phyloP scores from a whole-genome alignment of 2,797 vertebrate genomes.

The Acanthopagrus latus region DNA sequence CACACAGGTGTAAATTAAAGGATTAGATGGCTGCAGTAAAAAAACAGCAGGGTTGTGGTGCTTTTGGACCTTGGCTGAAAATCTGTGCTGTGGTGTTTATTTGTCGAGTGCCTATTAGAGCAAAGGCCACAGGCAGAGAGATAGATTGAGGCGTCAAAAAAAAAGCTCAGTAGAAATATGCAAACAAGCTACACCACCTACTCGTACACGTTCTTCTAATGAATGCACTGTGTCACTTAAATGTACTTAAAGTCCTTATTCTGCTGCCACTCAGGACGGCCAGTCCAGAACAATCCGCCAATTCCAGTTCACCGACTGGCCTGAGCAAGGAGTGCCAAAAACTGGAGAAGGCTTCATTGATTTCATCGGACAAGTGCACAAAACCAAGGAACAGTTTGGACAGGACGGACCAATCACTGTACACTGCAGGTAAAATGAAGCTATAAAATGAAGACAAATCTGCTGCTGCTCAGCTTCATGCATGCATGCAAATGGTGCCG shows the following conservation, averaged over 20 bases:
- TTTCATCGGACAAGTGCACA: conserved; percentile 98
- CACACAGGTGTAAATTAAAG: conserved; percentile 43
- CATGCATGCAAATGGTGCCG: not conserved
- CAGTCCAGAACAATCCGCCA: conserved; percentile 97
- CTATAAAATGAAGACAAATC: not conserved
- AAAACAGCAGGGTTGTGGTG: conserved; percentile 22
- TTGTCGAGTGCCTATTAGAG: conserved; percentile 9
- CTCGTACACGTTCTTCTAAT: not conserved
- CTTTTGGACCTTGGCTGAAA: conserved; percentile 3
- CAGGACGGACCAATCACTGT: conserved; percentile 97
- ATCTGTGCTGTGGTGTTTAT: not conserved
- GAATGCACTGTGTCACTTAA: not conserved
- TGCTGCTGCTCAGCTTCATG: not conserved
- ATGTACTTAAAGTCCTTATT: conserved; percentile 20
- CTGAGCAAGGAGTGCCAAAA: conserved; percentile 97
- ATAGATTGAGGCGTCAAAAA: not conserved
- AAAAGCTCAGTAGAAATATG: no score
- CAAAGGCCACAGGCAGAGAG: not conserved
- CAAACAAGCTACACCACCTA: not conserved
- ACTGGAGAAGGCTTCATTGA: conserved; percentile 97
- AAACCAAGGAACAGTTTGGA: conserved; percentile 98
- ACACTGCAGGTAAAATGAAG: conserved; percentile 91
- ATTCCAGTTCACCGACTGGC: conserved; percentile 99
- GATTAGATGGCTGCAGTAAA: conserved; percentile 37
- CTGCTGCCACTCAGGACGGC: conserved; percentile 86